These are phyloP conservation scores for Phyllostomus hastatus DNA, from an alignment of 2,113 vertebrate species.

Conservation along the genomic window DNA sequence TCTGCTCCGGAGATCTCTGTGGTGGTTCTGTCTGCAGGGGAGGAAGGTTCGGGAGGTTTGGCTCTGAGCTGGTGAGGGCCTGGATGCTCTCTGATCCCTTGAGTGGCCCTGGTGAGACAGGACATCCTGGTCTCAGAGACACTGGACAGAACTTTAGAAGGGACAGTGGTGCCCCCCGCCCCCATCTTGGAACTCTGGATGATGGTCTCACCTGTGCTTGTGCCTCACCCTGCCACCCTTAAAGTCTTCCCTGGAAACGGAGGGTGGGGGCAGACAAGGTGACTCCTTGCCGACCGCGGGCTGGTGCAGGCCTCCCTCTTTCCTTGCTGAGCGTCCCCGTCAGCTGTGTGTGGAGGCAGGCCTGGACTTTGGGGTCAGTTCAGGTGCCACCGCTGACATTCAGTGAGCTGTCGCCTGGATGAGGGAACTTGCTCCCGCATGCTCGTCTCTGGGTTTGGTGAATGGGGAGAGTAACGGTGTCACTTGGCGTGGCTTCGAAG, in stretches of 20 bases:
- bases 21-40: not conserved
- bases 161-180: not conserved
- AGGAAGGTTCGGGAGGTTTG: not conserved
- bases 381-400: not conserved
- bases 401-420: not conserved
- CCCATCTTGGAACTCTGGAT: not conserved
- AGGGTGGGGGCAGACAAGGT: not conserved
- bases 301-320: not conserved
- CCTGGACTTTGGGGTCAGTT: not conserved
- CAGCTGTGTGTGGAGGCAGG: not conserved
- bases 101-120: not conserved
- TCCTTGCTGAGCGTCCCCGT: not conserved
- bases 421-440: not conserved
- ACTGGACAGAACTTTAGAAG: not conserved
- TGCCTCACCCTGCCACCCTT: not conserved
- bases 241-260: not conserved
- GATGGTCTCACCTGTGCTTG: not conserved
- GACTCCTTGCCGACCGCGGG: rapidly evolving
- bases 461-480: not conserved
- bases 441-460: not conserved
- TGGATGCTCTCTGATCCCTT: not conserved
- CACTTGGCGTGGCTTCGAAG: not conserved
- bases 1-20: not conserved
- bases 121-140: not conserved
- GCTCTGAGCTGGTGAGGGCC: not conserved